These are phyloP conservation scores for Cyrtodaria siliqua DNA, from an alignment of 2,888 invertebrate genomes.

Conservation along the genomic window DNA sequence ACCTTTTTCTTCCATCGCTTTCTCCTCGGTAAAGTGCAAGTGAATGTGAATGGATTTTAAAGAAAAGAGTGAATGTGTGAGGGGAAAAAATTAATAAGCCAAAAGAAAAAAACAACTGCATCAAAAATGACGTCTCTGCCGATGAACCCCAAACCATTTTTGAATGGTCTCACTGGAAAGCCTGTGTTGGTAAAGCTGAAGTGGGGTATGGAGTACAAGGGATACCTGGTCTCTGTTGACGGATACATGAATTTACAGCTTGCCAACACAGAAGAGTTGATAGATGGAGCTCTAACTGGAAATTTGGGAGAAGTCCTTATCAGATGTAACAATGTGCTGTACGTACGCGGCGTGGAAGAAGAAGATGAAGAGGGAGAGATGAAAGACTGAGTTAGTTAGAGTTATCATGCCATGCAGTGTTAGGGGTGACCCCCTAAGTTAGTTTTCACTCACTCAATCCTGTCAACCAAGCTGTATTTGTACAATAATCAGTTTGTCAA, in stretches of 20 bases:
- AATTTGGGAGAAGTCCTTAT: slow-evolving; percentile 98
- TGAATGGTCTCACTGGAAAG: slow-evolving; percentile 99
- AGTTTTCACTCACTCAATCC: too few relatives aligned
- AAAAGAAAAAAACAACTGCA: too few relatives aligned
- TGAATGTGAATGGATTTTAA: too few relatives aligned
- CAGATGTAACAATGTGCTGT: slow-evolving; percentile 96
- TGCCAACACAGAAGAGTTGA: slow-evolving; percentile 98
- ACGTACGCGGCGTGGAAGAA: slow-evolving; percentile 97
- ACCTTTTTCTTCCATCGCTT: too few relatives aligned
- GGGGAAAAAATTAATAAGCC: too few relatives aligned
- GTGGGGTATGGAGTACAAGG: slow-evolving; percentile 99
- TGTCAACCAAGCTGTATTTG: too few relatives aligned
- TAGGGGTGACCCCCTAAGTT: too few relatives aligned
- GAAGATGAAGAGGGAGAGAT: slow-evolving; percentile 97
- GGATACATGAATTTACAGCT: slow-evolving; percentile 99
- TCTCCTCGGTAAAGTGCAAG: too few relatives aligned
- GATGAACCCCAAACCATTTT: slow-evolving; percentile 99
- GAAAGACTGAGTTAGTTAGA: slow-evolving; percentile 92
- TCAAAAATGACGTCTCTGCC: too few relatives aligned
- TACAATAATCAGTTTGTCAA: too few relatives aligned
- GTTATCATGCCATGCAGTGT: too few relatives aligned
- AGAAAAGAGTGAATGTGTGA: too few relatives aligned
- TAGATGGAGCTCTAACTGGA: slow-evolving; percentile 96
- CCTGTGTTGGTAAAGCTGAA: slow-evolving; percentile 98
- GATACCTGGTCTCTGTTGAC: slow-evolving; percentile 98